These are phyloP conservation scores for Tamias sibiricus DNA, from an alignment of 2,113 vertebrate genomes.

Conservation along the genomic window DNA sequence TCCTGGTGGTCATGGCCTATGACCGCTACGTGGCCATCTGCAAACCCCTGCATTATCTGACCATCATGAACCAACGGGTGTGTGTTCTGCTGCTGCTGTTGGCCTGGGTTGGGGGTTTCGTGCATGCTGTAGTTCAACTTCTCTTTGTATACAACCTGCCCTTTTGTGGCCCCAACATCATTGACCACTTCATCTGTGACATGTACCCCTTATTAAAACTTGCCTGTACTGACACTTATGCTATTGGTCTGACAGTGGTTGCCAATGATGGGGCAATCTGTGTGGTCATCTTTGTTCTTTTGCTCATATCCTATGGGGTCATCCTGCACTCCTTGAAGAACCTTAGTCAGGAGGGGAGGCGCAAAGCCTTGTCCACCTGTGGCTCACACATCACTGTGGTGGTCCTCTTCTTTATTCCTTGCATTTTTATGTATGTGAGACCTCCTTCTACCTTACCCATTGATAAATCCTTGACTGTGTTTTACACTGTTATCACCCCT, in stretches of 20 bases:
- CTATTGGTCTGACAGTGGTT: conserved; percentile 48
- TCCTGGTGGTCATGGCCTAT: conserved; percentile 74
- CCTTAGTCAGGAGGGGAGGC: conserved; percentile 54
- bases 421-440: conserved; percentile 69
- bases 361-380: conserved; percentile 68
- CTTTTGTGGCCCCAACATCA: conserved; percentile 73
- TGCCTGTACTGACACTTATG: conserved; percentile 55
- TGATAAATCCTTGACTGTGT: conserved; percentile 70
- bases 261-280: conserved; percentile 65
- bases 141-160: conserved; percentile 58
- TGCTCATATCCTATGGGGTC: conserved; percentile 65
- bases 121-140: conserved; percentile 39
- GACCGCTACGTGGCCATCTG: conserved; percentile 63
- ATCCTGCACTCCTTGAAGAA: conserved; percentile 63
- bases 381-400: conserved; percentile 70
- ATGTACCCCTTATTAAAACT: conserved; percentile 68
- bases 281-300: conserved; percentile 58
- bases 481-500: conserved; percentile 69
- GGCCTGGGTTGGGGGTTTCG: conserved; percentile 29
- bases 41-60: conserved; percentile 72
- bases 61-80: not conserved
- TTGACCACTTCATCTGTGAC: conserved; percentile 72
- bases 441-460: conserved; percentile 58
- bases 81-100: conserved; percentile 21
- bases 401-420: conserved; percentile 71